A percentile compares a stretch with the other conserved stretches of the same genome.
Evolutionary conservation across 1,140 invertebrate species (phyloP).

Genomic region (Leptoteleia sp.): DNA sequence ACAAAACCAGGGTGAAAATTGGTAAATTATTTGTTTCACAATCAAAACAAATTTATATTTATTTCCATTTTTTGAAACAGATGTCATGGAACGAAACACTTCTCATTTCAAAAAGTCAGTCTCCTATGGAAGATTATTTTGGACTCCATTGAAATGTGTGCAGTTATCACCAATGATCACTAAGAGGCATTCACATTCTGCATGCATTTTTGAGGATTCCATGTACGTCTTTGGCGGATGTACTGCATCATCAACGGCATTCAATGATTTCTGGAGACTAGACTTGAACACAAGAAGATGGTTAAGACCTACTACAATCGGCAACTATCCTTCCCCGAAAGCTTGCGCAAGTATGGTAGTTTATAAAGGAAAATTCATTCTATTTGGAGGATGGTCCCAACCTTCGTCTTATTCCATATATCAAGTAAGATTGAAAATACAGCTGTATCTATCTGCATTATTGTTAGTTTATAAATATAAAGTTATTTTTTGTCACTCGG

Average conservation of each 20-base stretch:
- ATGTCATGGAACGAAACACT: slow-evolving; percentile 86
- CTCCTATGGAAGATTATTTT: slow-evolving; percentile 85
- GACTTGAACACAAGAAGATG: slow-evolving; percentile 92
- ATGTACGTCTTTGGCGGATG: slow-evolving; percentile 99
- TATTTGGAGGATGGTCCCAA: slow-evolving; percentile 98
- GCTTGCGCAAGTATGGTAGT: slow-evolving; percentile 95
- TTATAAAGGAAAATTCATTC: slow-evolving; percentile 91
- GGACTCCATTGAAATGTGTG: slow-evolving; percentile 83
- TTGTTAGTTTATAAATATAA: no score
- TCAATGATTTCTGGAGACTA: slow-evolving; percentile 98
- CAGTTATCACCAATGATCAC: slow-evolving; percentile 87
- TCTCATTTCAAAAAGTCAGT: slow-evolving; percentile 86
- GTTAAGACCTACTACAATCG: slow-evolving; percentile 89
- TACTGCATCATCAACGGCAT: slow-evolving; percentile 95
- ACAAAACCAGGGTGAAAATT: no score
- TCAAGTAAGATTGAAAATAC: slow-evolving; percentile 82
- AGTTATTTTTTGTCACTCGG: no score
- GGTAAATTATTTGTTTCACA: no score
- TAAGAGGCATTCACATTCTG: slow-evolving; percentile 95
- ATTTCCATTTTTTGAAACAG: slow-evolving; percentile 82
- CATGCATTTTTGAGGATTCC: slow-evolving; percentile 89
- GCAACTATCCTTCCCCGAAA: slow-evolving; percentile 97
- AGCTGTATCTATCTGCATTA: no score
- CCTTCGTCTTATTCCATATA: slow-evolving; percentile 94
- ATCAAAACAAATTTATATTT: no score